Conservation (phyloP, 2,797 vertebrate species). For the Gallinago stenura region DNA sequence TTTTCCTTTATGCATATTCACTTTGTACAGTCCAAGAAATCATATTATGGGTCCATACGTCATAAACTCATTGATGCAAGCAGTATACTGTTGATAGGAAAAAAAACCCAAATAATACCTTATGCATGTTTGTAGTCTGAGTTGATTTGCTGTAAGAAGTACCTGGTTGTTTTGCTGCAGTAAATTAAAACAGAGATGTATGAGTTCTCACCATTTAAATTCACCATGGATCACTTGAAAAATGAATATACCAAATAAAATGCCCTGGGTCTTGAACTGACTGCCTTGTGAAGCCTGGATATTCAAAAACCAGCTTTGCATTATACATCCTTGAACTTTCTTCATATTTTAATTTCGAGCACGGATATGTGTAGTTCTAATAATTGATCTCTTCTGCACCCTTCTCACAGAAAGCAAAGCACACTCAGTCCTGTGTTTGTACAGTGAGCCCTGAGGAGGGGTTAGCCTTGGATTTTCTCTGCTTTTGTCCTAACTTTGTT, state of each 20-base stretch:
- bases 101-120: background rate
- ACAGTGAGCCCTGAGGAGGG: background rate
- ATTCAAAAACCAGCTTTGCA: background rate
- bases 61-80: background rate
- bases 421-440: background rate
- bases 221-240: conserved; percentile 12
- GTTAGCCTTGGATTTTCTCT: background rate
- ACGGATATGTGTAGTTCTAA: background rate
- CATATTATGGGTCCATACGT: background rate
- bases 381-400: conserved; percentile 1
- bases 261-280: background rate
- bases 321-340: background rate
- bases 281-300: conserved; percentile 21
- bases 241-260: conserved; percentile 46
- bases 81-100: background rate
- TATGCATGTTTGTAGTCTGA: background rate
- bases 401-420: background rate
- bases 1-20: background rate
- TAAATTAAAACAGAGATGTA: background rate
- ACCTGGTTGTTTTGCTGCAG: background rate
- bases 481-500: background rate
- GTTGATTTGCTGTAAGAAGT: background rate
- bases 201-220: conserved; percentile 33
- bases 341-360: conserved; percentile 28
- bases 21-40: background rate